Evolutionary conservation across 2,113 vertebrate genomes (phyloP).

Genomic region (Notarius lentiginosus): DNA sequence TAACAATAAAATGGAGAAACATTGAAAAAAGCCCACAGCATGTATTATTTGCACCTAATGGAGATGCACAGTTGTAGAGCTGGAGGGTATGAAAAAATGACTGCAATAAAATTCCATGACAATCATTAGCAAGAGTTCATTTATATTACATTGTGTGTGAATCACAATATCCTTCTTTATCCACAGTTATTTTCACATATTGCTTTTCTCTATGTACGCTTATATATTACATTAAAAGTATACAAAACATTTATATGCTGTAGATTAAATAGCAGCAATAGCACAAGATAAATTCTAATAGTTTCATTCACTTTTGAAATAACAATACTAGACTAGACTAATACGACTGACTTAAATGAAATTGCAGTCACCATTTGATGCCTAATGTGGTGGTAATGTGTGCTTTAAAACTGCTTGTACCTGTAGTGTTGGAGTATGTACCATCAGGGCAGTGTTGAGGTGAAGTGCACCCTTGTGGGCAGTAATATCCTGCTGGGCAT

Average conservation of each 20-base stretch:
- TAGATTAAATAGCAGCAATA: neutral
- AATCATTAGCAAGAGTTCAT: neutral
- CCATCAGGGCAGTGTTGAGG: constrained; percentile 73
- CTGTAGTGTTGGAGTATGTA: constrained; percentile 75
- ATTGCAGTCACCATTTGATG: neutral
- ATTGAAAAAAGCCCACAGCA: neutral
- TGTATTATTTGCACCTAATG: constrained; percentile 9
- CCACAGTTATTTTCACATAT: neutral
- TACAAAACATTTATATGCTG: neutral
- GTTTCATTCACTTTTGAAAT: neutral
- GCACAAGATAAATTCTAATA: neutral
- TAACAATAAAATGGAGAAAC: neutral
- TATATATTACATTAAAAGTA: neutral
- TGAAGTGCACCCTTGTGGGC: constrained; percentile 74
- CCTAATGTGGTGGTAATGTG: neutral
- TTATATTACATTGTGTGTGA: neutral
- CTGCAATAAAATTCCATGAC: neutral
- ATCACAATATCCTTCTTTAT: neutral
- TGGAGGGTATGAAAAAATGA: neutral
- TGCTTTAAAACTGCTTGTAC: constrained; percentile 57
- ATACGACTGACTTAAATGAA: neutral
- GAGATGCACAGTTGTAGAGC: constrained; percentile 1
- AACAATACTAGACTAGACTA: neutral
- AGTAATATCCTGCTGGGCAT: constrained; percentile 77
- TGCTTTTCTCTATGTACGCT: neutral